Percentiles rank a stretch among this genome's conserved stretches.
phyloP scores from a whole-genome alignment of 2,888 invertebrate genomes.

The Trissonchulus sp. region DNA sequence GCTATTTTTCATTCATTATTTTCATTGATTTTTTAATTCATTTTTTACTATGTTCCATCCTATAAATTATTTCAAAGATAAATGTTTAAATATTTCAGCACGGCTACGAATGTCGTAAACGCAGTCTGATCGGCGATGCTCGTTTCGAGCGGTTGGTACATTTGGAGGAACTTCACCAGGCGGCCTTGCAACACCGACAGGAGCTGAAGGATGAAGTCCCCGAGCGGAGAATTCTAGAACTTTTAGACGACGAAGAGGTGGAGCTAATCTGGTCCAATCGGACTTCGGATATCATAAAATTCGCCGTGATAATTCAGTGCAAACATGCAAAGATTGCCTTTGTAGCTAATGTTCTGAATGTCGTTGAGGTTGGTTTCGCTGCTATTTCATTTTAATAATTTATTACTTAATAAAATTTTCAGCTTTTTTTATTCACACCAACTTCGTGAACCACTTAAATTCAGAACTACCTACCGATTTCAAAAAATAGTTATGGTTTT shows the following conservation, averaged over 20 bases:
- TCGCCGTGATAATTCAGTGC: slow-evolving; percentile 22
- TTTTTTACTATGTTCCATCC: too few relatives aligned
- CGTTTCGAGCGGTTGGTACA: slow-evolving; percentile 67
- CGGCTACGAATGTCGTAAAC: slow-evolving; percentile 83
- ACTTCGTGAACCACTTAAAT: too few relatives aligned
- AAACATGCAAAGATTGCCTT: background rate
- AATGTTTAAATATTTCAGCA: slow-evolving; percentile 66
- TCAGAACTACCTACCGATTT: too few relatives aligned
- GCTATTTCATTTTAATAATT: too few relatives aligned
- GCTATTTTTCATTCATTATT: too few relatives aligned
- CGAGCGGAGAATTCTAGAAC: slow-evolving; percentile 41
- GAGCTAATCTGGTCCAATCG: slow-evolving; percentile 41
- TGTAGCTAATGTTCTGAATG: background rate
- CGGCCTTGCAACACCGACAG: background rate
- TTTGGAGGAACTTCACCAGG: background rate
- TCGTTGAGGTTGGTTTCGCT: slow-evolving; percentile 33
- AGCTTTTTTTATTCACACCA: too few relatives aligned
- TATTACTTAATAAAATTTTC: too few relatives aligned
- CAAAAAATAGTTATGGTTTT: too few relatives aligned
- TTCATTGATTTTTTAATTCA: too few relatives aligned
- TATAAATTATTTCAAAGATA: background rate
- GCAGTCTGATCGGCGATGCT: slow-evolving; percentile 94
- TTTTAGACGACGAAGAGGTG: slow-evolving; percentile 47
- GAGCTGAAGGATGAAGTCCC: background rate
- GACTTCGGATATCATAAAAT: slow-evolving; percentile 35